Percentiles rank a stretch among this genome's conserved stretches.
Evolutionary conservation across 2,113 vertebrate species (phyloP).

Genomic region (Cariama cristata): DNA sequence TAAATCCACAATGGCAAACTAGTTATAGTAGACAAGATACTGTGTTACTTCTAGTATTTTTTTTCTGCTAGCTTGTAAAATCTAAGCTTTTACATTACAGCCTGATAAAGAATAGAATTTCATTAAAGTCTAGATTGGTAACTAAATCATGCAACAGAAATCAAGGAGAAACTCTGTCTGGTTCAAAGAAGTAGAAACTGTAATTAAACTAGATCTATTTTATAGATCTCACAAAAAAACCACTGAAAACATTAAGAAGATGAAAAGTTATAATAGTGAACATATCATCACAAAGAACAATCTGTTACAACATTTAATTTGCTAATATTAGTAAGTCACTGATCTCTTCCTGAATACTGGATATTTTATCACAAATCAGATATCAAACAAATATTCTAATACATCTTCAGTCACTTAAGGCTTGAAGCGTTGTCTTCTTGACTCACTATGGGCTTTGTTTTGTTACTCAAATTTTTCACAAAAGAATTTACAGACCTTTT

Average conservation of each 20-base stretch:
- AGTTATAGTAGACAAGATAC: constrained; percentile 8
- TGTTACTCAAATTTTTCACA: background rate
- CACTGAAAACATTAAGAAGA: background rate
- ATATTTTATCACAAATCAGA: background rate
- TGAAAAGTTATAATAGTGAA: background rate
- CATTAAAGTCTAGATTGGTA: background rate
- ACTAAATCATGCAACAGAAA: background rate
- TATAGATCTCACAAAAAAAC: background rate
- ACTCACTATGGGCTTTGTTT: background rate
- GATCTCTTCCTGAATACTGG: background rate
- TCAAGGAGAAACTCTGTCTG: background rate
- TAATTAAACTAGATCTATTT: background rate
- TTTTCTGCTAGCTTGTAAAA: constrained; percentile 36
- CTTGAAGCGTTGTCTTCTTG: background rate
- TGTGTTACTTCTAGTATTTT: background rate
- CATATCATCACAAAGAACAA: background rate
- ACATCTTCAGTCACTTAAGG: background rate
- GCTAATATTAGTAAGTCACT: background rate
- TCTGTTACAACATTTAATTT: background rate
- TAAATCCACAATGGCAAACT: constrained; percentile 62
- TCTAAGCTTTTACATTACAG: background rate
- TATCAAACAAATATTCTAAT: background rate
- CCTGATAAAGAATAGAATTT: background rate
- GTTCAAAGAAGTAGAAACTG: background rate
- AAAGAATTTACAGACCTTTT: background rate